Evolutionary conservation across 1,140 invertebrate genomes (phyloP).

Genomic region (Brachionus rotundiformis): DNA sequence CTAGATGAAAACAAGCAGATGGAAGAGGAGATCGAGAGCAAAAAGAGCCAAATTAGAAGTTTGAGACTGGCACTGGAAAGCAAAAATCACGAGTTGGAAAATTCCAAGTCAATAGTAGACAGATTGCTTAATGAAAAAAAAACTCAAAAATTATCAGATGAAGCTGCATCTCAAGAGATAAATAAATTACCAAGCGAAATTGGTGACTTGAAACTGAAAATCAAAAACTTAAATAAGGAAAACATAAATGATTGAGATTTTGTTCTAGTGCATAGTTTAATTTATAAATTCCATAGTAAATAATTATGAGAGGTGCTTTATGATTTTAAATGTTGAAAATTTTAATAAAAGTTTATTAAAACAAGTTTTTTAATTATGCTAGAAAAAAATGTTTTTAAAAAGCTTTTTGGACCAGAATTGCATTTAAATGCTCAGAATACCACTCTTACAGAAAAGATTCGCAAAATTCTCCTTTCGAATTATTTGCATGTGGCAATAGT

Average conservation of each 20-base stretch:
- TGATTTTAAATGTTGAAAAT: too few relatives aligned
- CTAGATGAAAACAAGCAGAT: slow-evolving; percentile 15
- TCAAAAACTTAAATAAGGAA: not conserved
- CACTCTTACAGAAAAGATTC: not conserved
- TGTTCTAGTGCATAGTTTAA: not conserved
- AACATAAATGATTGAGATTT: not conserved
- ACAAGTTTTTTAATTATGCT: not conserved
- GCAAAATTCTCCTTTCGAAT: slow-evolving; percentile 17
- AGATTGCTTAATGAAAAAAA: not conserved
- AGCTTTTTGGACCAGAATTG: not conserved
- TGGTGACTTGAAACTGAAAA: not conserved
- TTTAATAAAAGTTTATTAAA: not conserved
- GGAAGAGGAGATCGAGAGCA: not conserved
- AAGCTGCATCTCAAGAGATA: not conserved
- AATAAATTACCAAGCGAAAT: not conserved
- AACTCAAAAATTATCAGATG: not conserved
- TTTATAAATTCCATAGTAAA: not conserved
- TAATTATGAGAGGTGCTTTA: not conserved
- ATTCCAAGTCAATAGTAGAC: not conserved
- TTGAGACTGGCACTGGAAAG: not conserved
- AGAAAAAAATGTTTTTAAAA: not conserved
- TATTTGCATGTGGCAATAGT: slow-evolving; percentile 33
- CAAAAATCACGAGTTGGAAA: not conserved
- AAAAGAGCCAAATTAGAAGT: not conserved
- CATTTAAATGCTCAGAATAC: not conserved